phyloP scores from a whole-genome alignment of 2,888 invertebrate species.

The Coremacera marginata region DNA sequence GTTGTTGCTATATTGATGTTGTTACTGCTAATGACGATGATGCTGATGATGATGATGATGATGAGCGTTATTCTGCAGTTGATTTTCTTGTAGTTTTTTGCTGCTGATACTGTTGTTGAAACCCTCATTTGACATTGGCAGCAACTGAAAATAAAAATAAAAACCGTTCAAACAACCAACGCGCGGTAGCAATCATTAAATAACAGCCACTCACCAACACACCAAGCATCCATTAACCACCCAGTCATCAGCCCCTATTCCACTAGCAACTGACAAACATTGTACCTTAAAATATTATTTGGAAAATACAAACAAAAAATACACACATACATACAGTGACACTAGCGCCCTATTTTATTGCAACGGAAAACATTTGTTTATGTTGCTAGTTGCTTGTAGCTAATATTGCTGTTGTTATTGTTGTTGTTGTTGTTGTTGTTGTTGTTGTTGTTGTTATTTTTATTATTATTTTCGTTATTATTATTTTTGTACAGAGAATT shows the following conservation, averaged over 20 bases:
- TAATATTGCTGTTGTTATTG: neutral
- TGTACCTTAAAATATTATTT: no score
- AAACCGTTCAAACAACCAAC: no score
- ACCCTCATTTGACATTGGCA: neutral
- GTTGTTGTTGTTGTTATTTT: neutral
- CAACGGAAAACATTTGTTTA: no score
- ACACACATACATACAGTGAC: no score
- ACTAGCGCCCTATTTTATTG: no score
- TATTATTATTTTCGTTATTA: neutral
- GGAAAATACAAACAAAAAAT: no score
- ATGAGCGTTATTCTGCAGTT: neutral
- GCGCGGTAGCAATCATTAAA: no score
- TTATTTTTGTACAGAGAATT: neutral
- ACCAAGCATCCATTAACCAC: no score
- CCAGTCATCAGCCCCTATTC: no score
- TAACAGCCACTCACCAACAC: no score
- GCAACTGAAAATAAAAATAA: no score
- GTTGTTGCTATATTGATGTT: neutral
- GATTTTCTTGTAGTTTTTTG: neutral
- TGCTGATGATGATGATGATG: neutral
- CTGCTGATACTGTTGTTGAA: neutral
- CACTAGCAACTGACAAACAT: no score
- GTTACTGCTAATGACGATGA: neutral
- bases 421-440: neutral
- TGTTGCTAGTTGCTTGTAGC: neutral